Evolutionary conservation across 30 jellyfish, hydroid and myxozoan species (phyloP), one percentile per base, ranked within the genome.

Genomic region (Aurelia sp.): DNA sequence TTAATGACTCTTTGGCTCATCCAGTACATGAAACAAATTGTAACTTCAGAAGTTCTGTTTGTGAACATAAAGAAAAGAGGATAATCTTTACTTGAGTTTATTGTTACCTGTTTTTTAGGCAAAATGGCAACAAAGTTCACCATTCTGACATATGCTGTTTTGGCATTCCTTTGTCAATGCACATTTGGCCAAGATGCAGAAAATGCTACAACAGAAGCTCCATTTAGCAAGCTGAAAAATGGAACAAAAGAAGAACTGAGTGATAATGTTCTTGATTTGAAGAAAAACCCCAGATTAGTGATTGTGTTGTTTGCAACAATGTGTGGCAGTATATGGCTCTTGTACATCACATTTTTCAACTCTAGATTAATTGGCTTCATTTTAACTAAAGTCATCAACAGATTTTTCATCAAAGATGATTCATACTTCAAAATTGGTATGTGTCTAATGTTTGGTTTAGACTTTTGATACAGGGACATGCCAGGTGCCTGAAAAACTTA

Each of bases 241-340:
- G 79, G 37, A 11, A 69, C 79, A 35, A 23, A 27, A 12, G 13
- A 27, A 7, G 79, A 69, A 69, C n/a, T 55, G 15, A 69, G 15
- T 18, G 69, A 18, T 13, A 77, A 89, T 30, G 73, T 91, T 13
- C 90, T 93, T 61, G 97, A 93, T 69, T 82, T 93, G 73, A 71
- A 86, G 51, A 75, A 70, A 19, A 74, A 93, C 69, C 98, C 98
- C 23, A 96, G 92, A 11, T 85, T 93, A 15, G 96, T 93, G 53
- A 77, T 83, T 75, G 98, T 93, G 19, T 64, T 89, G 18, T 86
- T 93, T 35, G 97, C 98, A 47, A 86, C 97, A 12, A 20, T 82
- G 35, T 88, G 93, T 74, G 96, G 96, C n/a, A 78, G 96, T 33
- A 19, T 88, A 18, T 93, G 98, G 98, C 73, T 93, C 70, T 58